phyloP scores from a whole-genome alignment of 2,888 invertebrate genomes.

The Dicyrtoma fusca region DNA sequence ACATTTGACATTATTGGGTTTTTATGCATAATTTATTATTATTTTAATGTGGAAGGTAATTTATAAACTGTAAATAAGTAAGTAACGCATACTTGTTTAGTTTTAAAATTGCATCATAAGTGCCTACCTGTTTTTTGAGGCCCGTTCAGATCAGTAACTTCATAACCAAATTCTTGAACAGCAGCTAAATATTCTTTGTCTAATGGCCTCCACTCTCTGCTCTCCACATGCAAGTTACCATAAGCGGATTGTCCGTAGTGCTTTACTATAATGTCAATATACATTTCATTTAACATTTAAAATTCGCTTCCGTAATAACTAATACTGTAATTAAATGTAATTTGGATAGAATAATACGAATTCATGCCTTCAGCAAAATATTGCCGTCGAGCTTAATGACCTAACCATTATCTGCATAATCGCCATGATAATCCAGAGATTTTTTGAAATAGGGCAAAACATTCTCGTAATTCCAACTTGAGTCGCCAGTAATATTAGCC shows the following conservation, averaged over 20 bases:
- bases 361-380: no score
- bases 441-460: conserved; percentile 46
- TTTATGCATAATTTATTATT: no score
- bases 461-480: conserved; percentile 49
- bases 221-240: conserved; percentile 42
- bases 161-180: conserved; percentile 49
- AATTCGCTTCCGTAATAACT: no score
- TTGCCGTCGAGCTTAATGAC: no score
- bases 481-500: conserved; percentile 46
- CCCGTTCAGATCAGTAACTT: conserved; percentile 48
- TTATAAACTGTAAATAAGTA: no score
- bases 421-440: conserved; percentile 44
- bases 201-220: conserved; percentile 32
- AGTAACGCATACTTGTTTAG: no score
- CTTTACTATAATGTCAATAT: conserved; percentile 25
- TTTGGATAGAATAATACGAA: no score
- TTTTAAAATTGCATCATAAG: no score
- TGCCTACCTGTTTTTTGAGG: conserved; percentile 42
- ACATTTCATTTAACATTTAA: no score
- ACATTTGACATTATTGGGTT: no score
- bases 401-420: conserved; percentile 39
- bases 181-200: conserved; percentile 41
- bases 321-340: no score
- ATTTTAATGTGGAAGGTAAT: no score
- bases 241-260: conserved; percentile 24